These are phyloP conservation scores for Clanis bilineata DNA, from an alignment of 2,888 invertebrate species.

Conservation along the genomic window DNA sequence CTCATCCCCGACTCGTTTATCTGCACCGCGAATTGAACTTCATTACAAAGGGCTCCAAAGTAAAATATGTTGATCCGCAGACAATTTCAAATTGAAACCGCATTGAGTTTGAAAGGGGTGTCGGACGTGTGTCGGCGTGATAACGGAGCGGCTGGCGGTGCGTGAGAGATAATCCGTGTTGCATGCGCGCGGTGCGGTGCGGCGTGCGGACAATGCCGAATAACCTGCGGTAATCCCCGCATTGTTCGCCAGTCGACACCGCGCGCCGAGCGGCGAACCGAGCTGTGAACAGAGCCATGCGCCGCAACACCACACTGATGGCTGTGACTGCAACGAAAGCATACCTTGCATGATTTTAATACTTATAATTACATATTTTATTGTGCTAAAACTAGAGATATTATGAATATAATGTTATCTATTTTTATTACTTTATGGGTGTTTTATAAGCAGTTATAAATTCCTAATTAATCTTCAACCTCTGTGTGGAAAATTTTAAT, in stretches of 20 bases:
- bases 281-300: background rate
- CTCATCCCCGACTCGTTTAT: slow-evolving; percentile 57
- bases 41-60: slow-evolving; percentile 53
- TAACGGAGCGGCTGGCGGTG: slow-evolving; percentile 60
- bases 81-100: slow-evolving; percentile 67
- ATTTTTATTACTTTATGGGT: too few relatives aligned
- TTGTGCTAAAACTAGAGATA: too few relatives aligned
- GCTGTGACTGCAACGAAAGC: too few relatives aligned
- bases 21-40: slow-evolving; percentile 61
- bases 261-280: background rate
- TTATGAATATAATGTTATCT: too few relatives aligned
- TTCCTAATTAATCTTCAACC: too few relatives aligned
- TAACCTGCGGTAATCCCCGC: slow-evolving; percentile 66
- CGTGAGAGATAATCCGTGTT: slow-evolving; percentile 55
- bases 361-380: too few relatives aligned
- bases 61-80: slow-evolving; percentile 76
- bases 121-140: slow-evolving; percentile 61
- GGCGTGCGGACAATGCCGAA: slow-evolving; percentile 50
- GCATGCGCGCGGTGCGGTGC: slow-evolving; percentile 48
- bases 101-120: slow-evolving; percentile 65
- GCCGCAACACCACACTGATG: background rate
- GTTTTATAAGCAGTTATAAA: too few relatives aligned
- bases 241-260: slow-evolving; percentile 49
- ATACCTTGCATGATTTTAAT: too few relatives aligned
- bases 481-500: too few relatives aligned